Base-by-base conservation (phyloP, 2,797 vertebrate genomes). In the Bovichtus variegatus region DNA sequence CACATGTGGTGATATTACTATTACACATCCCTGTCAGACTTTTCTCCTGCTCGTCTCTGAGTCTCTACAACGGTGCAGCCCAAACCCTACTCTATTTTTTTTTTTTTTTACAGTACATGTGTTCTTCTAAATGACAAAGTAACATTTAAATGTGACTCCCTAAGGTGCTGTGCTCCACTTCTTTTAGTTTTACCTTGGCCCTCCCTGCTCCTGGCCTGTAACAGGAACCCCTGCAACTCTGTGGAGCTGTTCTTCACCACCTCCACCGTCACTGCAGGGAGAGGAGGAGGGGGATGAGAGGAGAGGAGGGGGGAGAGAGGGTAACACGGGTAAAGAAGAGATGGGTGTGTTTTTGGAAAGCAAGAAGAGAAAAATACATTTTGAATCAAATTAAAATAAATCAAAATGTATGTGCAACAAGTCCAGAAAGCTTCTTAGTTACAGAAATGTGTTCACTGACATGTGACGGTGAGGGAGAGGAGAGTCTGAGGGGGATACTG, bases 221-320 rank as follows among this genome's bases (percentile, higher is more conserved):
- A 65, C 72, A 93, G 55, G 84, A 94, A 94, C 34, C 93, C 91
- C 74, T 85, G 18, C 57, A 93, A 92, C 41, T 72, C 40, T 1
- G 25, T 18, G 16, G 81, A 69, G 43, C 36, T 83, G 72, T 44
- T 80, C 23, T 49, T 21, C 41, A 23, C 16, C 25, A 64, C 80
- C 76, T 91, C 85, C 86, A 93, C 34, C 15, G 77, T 89, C 77
- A 93, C 92, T 93, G 80, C 4, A 40, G 29, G 19, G 3, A 67
- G 4, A 65, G 41, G 54, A 16, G 49, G 11, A 54, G 41, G 59
- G 64, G 29, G 5, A 29, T 19, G 3, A 67, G 4, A 65, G 41
- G 54, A 16, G 53, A 13, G 57, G 41, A 55, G 68, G 34, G 6
- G 29, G 19, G 3, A 67, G 4, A 65, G 41, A 54, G 12, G 27